A percentile compares a stretch with the other conserved stretches of the same genome.
phyloP scores from a whole-genome alignment of 2,888 invertebrate species.

The Alitta virens region DNA sequence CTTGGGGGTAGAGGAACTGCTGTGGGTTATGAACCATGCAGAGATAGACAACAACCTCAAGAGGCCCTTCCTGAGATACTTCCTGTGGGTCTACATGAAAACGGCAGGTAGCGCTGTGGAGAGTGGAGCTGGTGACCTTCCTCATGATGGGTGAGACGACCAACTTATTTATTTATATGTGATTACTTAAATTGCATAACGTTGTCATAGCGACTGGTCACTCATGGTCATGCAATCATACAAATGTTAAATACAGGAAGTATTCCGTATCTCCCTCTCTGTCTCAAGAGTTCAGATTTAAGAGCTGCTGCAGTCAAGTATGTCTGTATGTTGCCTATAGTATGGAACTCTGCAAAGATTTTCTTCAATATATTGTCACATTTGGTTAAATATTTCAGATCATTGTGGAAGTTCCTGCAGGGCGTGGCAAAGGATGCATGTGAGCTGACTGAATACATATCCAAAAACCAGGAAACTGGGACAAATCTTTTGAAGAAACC shows the following conservation, averaged over 20 bases:
- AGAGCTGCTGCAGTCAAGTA: too few relatives aligned
- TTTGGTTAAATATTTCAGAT: constrained; percentile 37
- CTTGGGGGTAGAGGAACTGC: constrained; percentile 38
- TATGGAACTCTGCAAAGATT: too few relatives aligned
- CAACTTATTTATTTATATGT: background rate
- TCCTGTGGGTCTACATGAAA: constrained; percentile 43
- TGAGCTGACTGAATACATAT: constrained; percentile 32
- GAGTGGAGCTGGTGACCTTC: constrained; percentile 52
- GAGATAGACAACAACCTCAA: constrained; percentile 38
- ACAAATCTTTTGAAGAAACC: constrained; percentile 27
- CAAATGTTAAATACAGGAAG: background rate
- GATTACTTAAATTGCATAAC: background rate
- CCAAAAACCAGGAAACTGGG: constrained; percentile 28
- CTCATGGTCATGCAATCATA: background rate
- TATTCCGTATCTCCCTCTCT: background rate
- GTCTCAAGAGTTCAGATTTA: too few relatives aligned
- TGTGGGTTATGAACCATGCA: constrained; percentile 38
- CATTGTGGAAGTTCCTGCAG: constrained; percentile 51
- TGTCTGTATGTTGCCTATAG: too few relatives aligned
- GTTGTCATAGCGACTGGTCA: background rate
- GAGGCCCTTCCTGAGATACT: constrained; percentile 39
- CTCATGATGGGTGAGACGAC: constrained; percentile 55
- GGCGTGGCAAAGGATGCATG: constrained; percentile 28
- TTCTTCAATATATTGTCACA: too few relatives aligned
- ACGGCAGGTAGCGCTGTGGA: constrained; percentile 46